These are phyloP conservation scores for Machimus atricapillus DNA, from an alignment of 2,888 invertebrate genomes.

Conservation along the genomic window DNA sequence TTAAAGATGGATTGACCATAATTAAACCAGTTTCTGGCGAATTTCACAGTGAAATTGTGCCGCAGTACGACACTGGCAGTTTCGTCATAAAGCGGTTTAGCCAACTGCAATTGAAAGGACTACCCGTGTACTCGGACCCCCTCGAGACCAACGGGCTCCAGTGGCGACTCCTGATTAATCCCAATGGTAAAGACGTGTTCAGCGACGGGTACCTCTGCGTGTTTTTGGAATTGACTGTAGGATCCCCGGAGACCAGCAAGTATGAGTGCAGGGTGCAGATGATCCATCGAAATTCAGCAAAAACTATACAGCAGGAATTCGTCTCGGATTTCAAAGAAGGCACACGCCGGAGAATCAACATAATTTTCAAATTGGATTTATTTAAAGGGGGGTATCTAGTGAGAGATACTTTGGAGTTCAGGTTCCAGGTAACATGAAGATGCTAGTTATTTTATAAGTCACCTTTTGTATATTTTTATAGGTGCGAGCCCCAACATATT, in stretches of 20 bases:
- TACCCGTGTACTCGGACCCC: constrained; percentile 90
- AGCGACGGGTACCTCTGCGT: constrained; percentile 91
- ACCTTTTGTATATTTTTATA: constrained; percentile 67
- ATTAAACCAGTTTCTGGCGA: constrained; percentile 89
- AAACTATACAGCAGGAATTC: constrained; percentile 92
- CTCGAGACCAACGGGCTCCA: constrained; percentile 87
- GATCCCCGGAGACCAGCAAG: constrained; percentile 89
- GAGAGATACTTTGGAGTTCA: constrained; percentile 81
- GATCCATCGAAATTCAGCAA: constrained; percentile 88
- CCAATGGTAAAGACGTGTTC: constrained; percentile 95
- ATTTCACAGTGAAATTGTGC: constrained; percentile 92
- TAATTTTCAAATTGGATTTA: constrained; percentile 89
- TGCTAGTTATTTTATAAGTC: too few species aligned
- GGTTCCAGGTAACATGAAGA: constrained; percentile 63
- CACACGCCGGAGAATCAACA: constrained; percentile 96
- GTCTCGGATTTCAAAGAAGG: constrained; percentile 96
- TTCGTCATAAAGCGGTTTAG: constrained; percentile 88
- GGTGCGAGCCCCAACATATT: constrained; percentile 92
- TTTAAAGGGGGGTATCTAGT: constrained; percentile 89
- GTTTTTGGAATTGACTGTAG: constrained; percentile 88
- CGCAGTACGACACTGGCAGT: constrained; percentile 88
- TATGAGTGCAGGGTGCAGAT: constrained; percentile 95
- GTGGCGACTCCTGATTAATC: constrained; percentile 91
- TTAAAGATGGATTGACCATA: constrained; percentile 87
- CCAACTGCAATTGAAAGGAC: constrained; percentile 83